Percentiles rank a stretch among this genome's conserved stretches.
These are phyloP conservation scores for Orientallactaga bullata DNA, from an alignment of 2,113 vertebrate species.

Conservation along the genomic window DNA sequence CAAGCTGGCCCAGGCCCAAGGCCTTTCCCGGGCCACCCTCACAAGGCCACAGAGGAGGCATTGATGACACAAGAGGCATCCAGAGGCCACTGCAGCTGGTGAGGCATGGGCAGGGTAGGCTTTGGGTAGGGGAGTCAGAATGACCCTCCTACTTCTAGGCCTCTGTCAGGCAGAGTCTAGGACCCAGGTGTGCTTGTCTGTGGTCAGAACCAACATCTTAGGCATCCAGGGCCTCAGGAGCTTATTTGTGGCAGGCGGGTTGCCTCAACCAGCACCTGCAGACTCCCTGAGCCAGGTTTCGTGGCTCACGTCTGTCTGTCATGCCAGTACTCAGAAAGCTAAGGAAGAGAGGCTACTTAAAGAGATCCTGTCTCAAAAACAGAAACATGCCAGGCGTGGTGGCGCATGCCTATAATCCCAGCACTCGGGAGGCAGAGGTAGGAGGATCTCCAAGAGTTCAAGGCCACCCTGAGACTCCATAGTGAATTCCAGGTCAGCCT, in stretches of 20 bases:
- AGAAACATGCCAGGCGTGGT: too few relatives aligned
- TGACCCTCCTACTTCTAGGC: not conserved
- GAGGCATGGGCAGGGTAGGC: not conserved
- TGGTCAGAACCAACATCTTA: not conserved
- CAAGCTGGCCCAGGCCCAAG: constrained; percentile 65
- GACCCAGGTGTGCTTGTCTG: not conserved
- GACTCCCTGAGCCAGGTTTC: not conserved
- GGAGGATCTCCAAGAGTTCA: too few relatives aligned
- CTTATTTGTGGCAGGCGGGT: not conserved
- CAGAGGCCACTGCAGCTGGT: constrained; percentile 72
- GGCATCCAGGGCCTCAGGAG: not conserved
- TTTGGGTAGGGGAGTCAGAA: not conserved
- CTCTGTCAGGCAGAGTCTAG: rapidly evolving
- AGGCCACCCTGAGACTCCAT: too few relatives aligned
- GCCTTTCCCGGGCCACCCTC: constrained; percentile 48
- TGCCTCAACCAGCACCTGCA: not conserved
- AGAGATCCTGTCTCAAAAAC: not conserved
- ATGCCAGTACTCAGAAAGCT: not conserved
- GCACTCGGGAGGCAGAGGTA: too few relatives aligned
- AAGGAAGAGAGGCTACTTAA: not conserved
- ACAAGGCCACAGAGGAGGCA: constrained; percentile 75
- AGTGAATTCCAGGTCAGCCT: too few relatives aligned
- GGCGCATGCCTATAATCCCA: too few relatives aligned
- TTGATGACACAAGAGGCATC: constrained; percentile 64
- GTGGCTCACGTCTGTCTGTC: not conserved